Evolutionary conservation across 1,140 invertebrate species (phyloP).

Genomic region (Nymphalis io): DNA sequence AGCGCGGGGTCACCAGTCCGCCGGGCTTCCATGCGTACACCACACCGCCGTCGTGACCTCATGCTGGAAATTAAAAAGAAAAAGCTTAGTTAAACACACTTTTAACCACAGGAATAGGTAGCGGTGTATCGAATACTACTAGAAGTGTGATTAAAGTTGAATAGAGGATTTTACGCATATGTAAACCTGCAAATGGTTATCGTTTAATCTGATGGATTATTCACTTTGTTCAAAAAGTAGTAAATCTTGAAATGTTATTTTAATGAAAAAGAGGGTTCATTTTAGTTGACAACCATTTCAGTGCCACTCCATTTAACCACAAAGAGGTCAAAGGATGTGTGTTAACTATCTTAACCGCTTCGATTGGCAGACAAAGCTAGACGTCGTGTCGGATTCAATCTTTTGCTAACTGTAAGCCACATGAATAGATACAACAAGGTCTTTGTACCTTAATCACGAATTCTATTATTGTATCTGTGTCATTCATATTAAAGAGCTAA

Average conservation of each 20-base stretch:
- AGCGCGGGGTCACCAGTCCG: conserved; percentile 68
- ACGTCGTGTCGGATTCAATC: not conserved
- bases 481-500: not conserved
- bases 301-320: conserved; percentile 15
- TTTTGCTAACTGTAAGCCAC: not conserved
- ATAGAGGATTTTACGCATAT: too few species aligned
- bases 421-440: conserved; percentile 1
- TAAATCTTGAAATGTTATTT: conserved; percentile 15
- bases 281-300: conserved; percentile 20
- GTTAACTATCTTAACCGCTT: conserved; percentile 18
- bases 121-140: too few species aligned
- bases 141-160: too few species aligned
- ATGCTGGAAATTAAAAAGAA: conserved; percentile 56
- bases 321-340: conserved; percentile 35
- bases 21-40: conserved; percentile 77
- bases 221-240: not conserved
- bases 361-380: conserved; percentile 35
- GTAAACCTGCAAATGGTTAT: too few species aligned
- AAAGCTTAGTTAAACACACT: not conserved
- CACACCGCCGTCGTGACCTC: conserved; percentile 73
- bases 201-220: not conserved
- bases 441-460: not conserved
- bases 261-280: conserved; percentile 4
- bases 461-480: not conserved
- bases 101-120: not conserved